Evolutionary conservation across 2,888 invertebrate species (phyloP).

Genomic region (Nymphalis polychloros): DNA sequence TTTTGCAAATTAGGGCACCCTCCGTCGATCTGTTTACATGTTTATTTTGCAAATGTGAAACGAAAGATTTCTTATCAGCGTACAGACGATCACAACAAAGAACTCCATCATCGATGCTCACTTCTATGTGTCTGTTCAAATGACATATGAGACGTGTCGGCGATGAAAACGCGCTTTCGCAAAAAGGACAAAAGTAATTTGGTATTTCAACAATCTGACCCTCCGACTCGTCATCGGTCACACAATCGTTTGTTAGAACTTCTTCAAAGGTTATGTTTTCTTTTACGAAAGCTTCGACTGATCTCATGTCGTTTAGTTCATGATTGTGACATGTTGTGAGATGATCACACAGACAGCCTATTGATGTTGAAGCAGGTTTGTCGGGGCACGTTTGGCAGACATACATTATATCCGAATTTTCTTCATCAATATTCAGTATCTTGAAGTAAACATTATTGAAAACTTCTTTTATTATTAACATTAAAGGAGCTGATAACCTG

Average conservation of each 20-base stretch:
- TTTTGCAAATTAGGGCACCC: slow-evolving; percentile 47
- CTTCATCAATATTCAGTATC: slow-evolving; percentile 47
- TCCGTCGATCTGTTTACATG: slow-evolving; percentile 45
- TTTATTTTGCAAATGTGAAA: slow-evolving; percentile 51
- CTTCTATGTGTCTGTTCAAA: slow-evolving; percentile 56
- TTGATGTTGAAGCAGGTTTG: slow-evolving; percentile 41
- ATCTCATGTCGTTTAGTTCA: slow-evolving; percentile 33
- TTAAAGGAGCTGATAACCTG: slow-evolving; percentile 50
- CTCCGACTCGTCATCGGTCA: slow-evolving; percentile 41
- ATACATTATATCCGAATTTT: slow-evolving; percentile 49
- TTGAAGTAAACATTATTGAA: slow-evolving; percentile 49
- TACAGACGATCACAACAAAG: slow-evolving; percentile 53
- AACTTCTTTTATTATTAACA: slow-evolving; percentile 48
- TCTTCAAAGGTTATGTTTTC: slow-evolving; percentile 62
- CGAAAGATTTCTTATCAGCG: slow-evolving; percentile 49
- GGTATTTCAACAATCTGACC: slow-evolving; percentile 34
- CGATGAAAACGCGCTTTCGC: slow-evolving; percentile 58
- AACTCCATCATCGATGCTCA: slow-evolving; percentile 47
- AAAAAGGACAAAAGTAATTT: slow-evolving; percentile 57
- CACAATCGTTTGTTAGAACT: slow-evolving; percentile 49
- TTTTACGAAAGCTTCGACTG: slow-evolving; percentile 53
- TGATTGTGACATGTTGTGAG: slow-evolving; percentile 46
- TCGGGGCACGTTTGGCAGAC: slow-evolving; percentile 60
- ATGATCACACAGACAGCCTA: slow-evolving; percentile 52
- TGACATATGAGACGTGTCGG: slow-evolving; percentile 58